A percentile compares a stretch with the other conserved stretches of the same genome.
phyloP scores from a whole-genome alignment of 2,888 invertebrate genomes.

The Phymatocera aterrima region DNA sequence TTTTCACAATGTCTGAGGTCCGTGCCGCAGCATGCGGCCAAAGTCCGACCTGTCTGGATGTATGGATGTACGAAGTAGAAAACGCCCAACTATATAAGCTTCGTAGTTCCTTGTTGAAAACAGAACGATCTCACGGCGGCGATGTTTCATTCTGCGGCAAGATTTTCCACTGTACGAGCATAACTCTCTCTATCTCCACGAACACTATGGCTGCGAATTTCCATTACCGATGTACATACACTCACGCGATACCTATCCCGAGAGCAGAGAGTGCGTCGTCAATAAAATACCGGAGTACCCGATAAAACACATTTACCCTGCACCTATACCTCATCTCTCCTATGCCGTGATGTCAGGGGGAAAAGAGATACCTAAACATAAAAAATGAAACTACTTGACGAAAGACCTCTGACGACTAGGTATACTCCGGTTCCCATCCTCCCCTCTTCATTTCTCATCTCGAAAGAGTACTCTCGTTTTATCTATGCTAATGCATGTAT shows the following conservation, averaged over 20 bases:
- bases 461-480: constrained; percentile 15
- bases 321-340: neutral
- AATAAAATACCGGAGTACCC: constrained; percentile 16
- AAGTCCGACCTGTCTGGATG: neutral
- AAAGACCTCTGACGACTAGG: neutral
- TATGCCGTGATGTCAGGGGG: neutral
- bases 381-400: constrained; percentile 33
- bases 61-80: neutral
- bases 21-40: constrained; percentile 7
- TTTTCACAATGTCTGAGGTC: neutral
- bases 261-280: neutral
- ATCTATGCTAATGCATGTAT: constrained; percentile 15
- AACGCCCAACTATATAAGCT: constrained; percentile 1
- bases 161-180: neutral
- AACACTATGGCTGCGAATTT: neutral
- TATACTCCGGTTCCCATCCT: neutral
- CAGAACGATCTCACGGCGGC: too few species aligned
- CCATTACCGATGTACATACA: neutral
- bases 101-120: too few species aligned
- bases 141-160: too few species aligned
- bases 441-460: constrained; percentile 19
- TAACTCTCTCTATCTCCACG: neutral
- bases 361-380: neutral
- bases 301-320: constrained; percentile 18
- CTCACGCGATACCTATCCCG: neutral